Base-by-base conservation (phyloP, 2,113 vertebrate species). In the Hippocampus abdominalis region DNA sequence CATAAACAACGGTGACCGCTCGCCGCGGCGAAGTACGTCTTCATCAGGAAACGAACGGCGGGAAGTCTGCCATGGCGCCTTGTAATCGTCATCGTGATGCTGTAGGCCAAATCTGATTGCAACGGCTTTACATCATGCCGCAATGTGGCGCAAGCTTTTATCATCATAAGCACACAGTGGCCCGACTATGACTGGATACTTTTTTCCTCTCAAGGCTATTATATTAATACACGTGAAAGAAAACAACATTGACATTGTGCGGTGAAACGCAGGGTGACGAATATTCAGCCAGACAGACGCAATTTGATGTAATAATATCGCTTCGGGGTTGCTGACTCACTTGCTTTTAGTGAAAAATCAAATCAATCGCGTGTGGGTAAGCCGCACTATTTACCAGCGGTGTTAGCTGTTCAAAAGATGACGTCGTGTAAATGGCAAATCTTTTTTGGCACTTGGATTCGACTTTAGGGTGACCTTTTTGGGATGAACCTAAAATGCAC, bases 11-110 rank as follows among this genome's bases (percentile, higher is more conserved):
- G 10, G 60, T 66, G 86, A 91, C 84, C 76, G 3, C 75, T 64
- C 83, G 90, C 84, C 89, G 84, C 88, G 66, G 75, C 82, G 69
- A 69, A 77, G 80, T 81, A 82, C 81, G 83, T 85, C 89, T 87
- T 89, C 75, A 89, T 74, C 79, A 85, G 84, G 81, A 76, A 42
- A 65, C 18, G 21, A n/a, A 23, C 42, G 16, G 40, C 21, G 64
- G 64, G 62, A 39, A 39, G 32, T 27, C 49, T 36, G 5, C 25
- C n/a, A 1, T 40, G 61, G 36, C 7, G 42, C 6, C 40, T 64
- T 25, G 40, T 46, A 44, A 64, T 64, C 27, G 40, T 44, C 21
- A 7, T 36, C 5, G 32, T 9, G 57, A 60, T 60, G 57, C 15
- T 60, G 42, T 16, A 18, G 63, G 63, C 42, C 42, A 44, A 64